Base-by-base conservation (phyloP, 2,113 vertebrate genomes). In the Engraulis encrasicolus region DNA sequence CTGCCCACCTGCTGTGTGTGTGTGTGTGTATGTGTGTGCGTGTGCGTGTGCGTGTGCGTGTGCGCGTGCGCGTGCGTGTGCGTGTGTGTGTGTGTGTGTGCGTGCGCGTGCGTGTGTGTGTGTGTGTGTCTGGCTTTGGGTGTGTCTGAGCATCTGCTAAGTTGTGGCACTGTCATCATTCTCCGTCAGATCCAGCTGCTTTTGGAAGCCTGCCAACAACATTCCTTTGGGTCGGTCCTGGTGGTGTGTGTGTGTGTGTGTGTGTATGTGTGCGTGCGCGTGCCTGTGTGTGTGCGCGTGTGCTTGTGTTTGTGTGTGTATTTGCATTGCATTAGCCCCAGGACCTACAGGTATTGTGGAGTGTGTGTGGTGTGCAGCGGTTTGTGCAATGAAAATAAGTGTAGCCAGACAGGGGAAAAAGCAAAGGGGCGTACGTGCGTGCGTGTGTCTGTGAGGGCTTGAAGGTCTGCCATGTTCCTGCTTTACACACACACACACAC, bases 121-220 rank as follows among this genome's bases (percentile, higher is more conserved):
- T 80, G 83, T 77, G 83, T 50, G 79, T 77, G 66, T 20, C 9
- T 11, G 19, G 27, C 20, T 50, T 45, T 36, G 23, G 48, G 66
- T 81, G 79, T 84, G 20, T 38, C 20, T 27, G 34, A 40, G 77
- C 31, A 36, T 82, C 23, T 82, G 81, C 34, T 31, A 38, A 14
- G 50, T n/a, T 38, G 61, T 18, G 61, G 19, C 23, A 54, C 50
- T 82, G 52, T 45, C 38, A 81, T 81, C 61, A 66, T 38, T 83
- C n/a, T 78, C 58, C 50, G 50, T 23, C 40, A 80, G 48, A 80
- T 17, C 48, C 58, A 74, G n/a, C 78, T 50, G 38, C 49, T n/a
- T 61, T 66, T 52, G 34, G 52, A 61, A 52, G 11, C 19, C 80
- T 81, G 58, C 58, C 58, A 66, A 23, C 58, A 6, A 66, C 31